Percentiles rank a stretch among this genome's conserved stretches.
Conservation (phyloP, 2,888 invertebrate species). For the Limnephilus rhombicus region DNA sequence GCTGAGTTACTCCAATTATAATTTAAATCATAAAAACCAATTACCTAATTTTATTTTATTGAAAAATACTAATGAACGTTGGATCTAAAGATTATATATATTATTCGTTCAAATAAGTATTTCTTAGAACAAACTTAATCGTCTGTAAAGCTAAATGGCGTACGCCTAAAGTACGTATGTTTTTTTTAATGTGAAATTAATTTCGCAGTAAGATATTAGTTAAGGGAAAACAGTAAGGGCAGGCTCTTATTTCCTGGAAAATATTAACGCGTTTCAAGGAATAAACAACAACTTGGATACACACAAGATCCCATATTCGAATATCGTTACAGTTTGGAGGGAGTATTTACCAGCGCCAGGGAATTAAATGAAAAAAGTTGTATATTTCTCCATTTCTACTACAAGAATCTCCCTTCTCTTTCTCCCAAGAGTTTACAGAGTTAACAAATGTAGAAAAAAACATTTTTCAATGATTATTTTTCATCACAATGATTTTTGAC, state of each 20-base stretch:
- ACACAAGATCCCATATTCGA: background rate
- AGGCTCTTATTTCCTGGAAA: background rate
- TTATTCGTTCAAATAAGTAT: background rate
- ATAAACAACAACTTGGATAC: background rate
- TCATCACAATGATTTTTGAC: too few relatives aligned
- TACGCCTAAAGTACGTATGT: background rate
- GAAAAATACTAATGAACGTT: background rate
- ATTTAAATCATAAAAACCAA: too few relatives aligned
- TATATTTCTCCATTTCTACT: background rate
- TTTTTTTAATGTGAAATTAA: conserved; percentile 5
- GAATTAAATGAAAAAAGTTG: conserved; percentile 38
- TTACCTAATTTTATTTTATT: background rate
- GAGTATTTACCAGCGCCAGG: conserved; percentile 20
- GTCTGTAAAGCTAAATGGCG: background rate
- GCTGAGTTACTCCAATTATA: too few relatives aligned
- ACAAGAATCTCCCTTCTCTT: too few relatives aligned
- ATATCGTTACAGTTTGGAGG: background rate
- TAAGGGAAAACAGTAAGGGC: background rate
- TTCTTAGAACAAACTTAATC: background rate
- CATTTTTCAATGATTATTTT: too few relatives aligned
- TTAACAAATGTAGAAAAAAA: too few relatives aligned
- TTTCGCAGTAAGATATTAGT: background rate
- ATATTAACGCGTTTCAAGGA: background rate
- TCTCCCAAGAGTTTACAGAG: too few relatives aligned
- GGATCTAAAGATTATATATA: background rate